Evolutionary conservation across 2,888 invertebrate genomes (phyloP).

Genomic region (Drosophila macrospina): DNA sequence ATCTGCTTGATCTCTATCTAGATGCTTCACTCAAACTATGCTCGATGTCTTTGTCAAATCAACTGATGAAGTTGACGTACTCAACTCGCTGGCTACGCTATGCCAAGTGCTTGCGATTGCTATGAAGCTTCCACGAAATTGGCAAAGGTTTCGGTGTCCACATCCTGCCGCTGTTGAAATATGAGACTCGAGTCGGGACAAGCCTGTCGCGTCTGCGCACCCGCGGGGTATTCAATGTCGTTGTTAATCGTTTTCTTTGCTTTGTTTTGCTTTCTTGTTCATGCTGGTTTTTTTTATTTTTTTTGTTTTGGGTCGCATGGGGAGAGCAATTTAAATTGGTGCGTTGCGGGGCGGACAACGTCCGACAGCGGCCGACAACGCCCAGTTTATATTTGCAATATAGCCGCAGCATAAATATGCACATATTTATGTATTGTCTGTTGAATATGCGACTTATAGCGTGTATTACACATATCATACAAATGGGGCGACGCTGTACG

Average conservation of each 20-base stretch:
- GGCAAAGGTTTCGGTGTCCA: slow-evolving; percentile 15
- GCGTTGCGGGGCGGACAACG: slow-evolving; percentile 12
- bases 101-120: slow-evolving; percentile 1
- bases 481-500: slow-evolving; percentile 55
- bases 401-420: slow-evolving; percentile 63
- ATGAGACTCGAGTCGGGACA: slow-evolving; percentile 42
- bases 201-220: slow-evolving; percentile 26
- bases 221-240: slow-evolving; percentile 57
- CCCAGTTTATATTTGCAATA: slow-evolving; percentile 80
- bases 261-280: not conserved
- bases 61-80: not conserved
- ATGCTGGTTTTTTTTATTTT: slow-evolving; percentile 25
- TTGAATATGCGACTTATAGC: slow-evolving; percentile 18
- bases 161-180: slow-evolving; percentile 65
- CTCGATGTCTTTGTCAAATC: not conserved
- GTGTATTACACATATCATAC: slow-evolving; percentile 46
- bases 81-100: slow-evolving; percentile 5
- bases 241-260: slow-evolving; percentile 34
- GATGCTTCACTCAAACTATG: not conserved
- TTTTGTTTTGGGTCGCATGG: slow-evolving; percentile 40
- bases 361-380: slow-evolving; percentile 51
- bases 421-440: slow-evolving; percentile 27
- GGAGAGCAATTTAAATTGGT: slow-evolving; percentile 44
- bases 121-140: slow-evolving; percentile 50
- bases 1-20: not conserved